Base-by-base conservation (phyloP, 1,140 invertebrate species). In the Drosophila tropicalis region DNA sequence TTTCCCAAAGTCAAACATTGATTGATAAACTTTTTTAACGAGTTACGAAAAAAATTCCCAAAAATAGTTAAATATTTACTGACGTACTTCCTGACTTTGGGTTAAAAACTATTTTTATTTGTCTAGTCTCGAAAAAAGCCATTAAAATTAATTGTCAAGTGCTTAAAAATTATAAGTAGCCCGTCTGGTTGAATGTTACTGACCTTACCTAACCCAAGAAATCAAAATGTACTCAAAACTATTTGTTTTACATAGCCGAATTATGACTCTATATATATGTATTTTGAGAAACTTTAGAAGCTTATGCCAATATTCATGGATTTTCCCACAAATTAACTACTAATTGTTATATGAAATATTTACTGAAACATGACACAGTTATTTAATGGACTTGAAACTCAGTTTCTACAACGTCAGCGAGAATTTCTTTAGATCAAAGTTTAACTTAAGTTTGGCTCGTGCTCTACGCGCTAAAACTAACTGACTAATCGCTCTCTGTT, bases 351-450 rank as follows among this genome's bases (percentile, higher is more conserved):
- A 19, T 44, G 10, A 34, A 72, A 67, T 61, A 73, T 74, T 73
- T 67, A 5, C 34, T 44, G 17, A 62, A 25, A 62, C 51, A 60
- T 76, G 73, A 76, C 73, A 76, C 73, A 76, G 13, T 40, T 54
- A 36, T 63, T 22, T 29, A 51, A 51, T 51, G 44, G 40, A 41
- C 51, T 29, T n/a, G 44, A 51, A 51, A 40, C 25, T 6, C 10
- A 54, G 17, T 41, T 60, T 36, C 58, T 60, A 5, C 72, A 73
- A 76, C 73, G 66, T 76, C 72, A 76, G 73, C 44, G 66, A 70
- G 76, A 69, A 44, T 54, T 44, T 15, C 12, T 44, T 13, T 44
- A 15, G 54, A 62, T 55, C 73, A 76, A 76, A 76, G 73, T 76
- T 73, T 74, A 32, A n/a, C 55, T 51, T 22, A 19, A 22, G 19